These are phyloP conservation scores for Pseudomyrmex flavicornis DNA, from an alignment of 1,140 invertebrate genomes.

Conservation along the genomic window DNA sequence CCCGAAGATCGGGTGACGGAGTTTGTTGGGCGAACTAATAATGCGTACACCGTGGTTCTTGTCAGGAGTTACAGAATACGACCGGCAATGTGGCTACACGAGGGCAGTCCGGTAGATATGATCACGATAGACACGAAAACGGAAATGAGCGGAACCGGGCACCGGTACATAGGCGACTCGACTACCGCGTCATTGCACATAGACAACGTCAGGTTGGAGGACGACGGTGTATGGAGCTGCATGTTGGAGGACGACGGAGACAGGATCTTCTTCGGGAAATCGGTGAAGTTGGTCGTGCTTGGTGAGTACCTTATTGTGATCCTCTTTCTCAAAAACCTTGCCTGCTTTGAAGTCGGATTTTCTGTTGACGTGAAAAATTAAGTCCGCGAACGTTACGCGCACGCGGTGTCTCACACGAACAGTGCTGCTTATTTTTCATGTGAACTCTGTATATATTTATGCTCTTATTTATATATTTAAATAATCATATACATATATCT, in stretches of 20 bases:
- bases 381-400: background rate
- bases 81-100: constrained; percentile 85
- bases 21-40: constrained; percentile 44
- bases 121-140: constrained; percentile 84
- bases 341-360: constrained; percentile 12
- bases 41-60: constrained; percentile 32
- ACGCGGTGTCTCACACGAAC: background rate
- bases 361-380: constrained; percentile 23
- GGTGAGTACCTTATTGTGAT: constrained; percentile 85
- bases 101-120: constrained; percentile 83
- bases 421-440: background rate
- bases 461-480: background rate
- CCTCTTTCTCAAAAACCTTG: background rate
- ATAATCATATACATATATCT: no score
- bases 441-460: background rate
- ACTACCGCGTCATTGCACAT: constrained; percentile 88
- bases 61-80: constrained; percentile 80
- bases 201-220: constrained; percentile 89
- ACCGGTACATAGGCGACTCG: constrained; percentile 85
- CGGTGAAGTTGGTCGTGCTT: constrained; percentile 88
- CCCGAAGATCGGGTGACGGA: constrained; percentile 33
- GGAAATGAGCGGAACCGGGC: constrained; percentile 84
- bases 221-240: constrained; percentile 90
- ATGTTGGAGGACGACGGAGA: constrained; percentile 87
- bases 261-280: constrained; percentile 87